Evolutionary conservation across 2,113 vertebrate species (phyloP).

Genomic region (Sapajus apella): DNA sequence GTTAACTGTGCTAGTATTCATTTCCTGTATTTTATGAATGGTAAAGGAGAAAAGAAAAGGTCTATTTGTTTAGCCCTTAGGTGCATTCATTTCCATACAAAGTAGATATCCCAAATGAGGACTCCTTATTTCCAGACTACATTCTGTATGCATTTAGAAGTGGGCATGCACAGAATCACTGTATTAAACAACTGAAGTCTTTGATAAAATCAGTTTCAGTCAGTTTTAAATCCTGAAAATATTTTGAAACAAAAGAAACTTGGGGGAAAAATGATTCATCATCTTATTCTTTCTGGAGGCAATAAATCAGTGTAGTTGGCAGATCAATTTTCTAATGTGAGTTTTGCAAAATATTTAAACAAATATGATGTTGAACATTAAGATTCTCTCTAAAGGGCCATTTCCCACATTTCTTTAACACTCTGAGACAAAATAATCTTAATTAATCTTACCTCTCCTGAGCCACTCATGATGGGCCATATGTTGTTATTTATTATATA

Average conservation of each 20-base stretch:
- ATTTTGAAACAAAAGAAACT: not conserved
- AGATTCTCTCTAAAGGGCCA: not conserved
- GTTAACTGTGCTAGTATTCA: not conserved
- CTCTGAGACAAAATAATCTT: constrained; percentile 10
- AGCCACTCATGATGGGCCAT: not conserved
- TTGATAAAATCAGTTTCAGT: constrained; percentile 3
- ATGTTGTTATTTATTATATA: not conserved
- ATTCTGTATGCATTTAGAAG: constrained; percentile 36
- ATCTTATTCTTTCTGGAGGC: not conserved
- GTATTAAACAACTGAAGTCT: constrained; percentile 38
- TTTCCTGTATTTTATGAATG: not conserved
- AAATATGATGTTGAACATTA: not conserved
- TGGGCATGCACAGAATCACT: not conserved
- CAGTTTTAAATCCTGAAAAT: constrained; percentile 18
- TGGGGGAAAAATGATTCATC: not conserved
- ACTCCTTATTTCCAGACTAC: not conserved
- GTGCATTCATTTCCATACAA: constrained; percentile 55
- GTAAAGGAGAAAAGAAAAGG: not conserved
- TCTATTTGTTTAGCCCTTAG: constrained; percentile 28
- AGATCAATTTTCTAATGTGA: not conserved
- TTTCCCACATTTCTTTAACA: not conserved
- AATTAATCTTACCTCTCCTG: not conserved
- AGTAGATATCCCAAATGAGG: not conserved
- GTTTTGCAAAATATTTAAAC: constrained; percentile 28
- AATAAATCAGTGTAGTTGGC: not conserved